Percentiles rank a stretch among this genome's conserved stretches.
phyloP scores from a whole-genome alignment of 2,113 vertebrate genomes.

The Chaenogobius annularis region DNA sequence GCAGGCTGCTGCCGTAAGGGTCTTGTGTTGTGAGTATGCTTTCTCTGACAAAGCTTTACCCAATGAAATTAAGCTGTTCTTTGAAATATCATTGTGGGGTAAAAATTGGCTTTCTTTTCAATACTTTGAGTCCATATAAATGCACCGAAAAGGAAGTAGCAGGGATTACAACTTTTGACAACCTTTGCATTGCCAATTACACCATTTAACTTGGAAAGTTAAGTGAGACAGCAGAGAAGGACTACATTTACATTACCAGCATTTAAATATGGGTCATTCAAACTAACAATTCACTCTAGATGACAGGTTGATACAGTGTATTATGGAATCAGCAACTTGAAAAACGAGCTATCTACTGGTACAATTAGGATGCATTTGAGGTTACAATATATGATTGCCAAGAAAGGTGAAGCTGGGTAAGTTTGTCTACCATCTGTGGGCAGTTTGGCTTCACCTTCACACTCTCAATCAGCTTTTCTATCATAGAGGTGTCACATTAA shows the following conservation, averaged over 20 bases:
- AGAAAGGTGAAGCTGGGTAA: constrained; percentile 50
- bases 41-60: background rate
- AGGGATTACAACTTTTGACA: no score
- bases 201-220: no score
- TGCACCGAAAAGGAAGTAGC: background rate
- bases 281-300: background rate
- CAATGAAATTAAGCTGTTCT: background rate
- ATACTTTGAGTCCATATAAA: background rate
- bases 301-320: background rate
- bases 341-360: background rate
- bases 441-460: constrained; percentile 72
- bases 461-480: constrained; percentile 73
- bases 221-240: no score
- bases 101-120: no score
- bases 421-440: constrained; percentile 51
- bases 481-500: constrained; percentile 73
- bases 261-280: background rate
- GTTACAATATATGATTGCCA: constrained; percentile 45
- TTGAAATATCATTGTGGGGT: background rate
- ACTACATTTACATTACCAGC: no score
- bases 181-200: no score
- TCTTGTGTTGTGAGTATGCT: background rate
- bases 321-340: constrained; percentile 18
- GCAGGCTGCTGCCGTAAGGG: background rate
- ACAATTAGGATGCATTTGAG: constrained; percentile 16